Conservation (phyloP, 2,113 vertebrate genomes). For the Nyctereutes procyonoides region DNA sequence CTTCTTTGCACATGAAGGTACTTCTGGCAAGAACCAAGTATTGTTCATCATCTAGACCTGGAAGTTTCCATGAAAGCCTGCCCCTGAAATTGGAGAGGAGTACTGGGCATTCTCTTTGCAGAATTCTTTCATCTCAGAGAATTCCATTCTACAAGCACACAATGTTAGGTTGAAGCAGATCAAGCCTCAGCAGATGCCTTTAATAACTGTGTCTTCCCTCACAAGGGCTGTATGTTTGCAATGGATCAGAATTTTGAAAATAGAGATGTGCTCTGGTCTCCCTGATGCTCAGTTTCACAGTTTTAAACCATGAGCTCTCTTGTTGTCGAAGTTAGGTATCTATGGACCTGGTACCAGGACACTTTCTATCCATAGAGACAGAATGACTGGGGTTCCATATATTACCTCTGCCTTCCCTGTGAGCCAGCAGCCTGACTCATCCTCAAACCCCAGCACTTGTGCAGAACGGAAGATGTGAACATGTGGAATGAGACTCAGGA, state of each 20-base stretch:
- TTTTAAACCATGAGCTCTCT: not conserved
- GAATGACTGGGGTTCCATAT: not conserved
- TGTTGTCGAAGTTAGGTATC: not conserved
- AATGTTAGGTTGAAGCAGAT: not conserved
- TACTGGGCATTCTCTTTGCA: not conserved
- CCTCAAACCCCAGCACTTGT: not conserved
- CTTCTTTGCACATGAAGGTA: not conserved
- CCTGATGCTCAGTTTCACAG: not conserved
- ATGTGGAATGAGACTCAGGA: not conserved
- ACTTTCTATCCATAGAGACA: not conserved
- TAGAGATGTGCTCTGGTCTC: not conserved
- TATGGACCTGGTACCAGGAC: not conserved
- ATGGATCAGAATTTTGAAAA: not conserved
- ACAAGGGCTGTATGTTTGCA: not conserved
- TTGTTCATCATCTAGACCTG: not conserved
- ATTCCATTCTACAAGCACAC: not conserved
- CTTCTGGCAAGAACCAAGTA: not conserved
- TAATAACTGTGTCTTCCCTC: not conserved
- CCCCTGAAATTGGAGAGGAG: not conserved
- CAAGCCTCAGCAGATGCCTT: not conserved
- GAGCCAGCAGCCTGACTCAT: not conserved
- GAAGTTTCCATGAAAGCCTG: not conserved
- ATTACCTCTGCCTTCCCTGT: not conserved
- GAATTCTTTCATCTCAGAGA: conserved; percentile 9
- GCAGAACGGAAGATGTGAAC: not conserved